Evolutionary conservation across 23 tunicate genomes (phyloP).

Genomic region (Corella eumyota): DNA sequence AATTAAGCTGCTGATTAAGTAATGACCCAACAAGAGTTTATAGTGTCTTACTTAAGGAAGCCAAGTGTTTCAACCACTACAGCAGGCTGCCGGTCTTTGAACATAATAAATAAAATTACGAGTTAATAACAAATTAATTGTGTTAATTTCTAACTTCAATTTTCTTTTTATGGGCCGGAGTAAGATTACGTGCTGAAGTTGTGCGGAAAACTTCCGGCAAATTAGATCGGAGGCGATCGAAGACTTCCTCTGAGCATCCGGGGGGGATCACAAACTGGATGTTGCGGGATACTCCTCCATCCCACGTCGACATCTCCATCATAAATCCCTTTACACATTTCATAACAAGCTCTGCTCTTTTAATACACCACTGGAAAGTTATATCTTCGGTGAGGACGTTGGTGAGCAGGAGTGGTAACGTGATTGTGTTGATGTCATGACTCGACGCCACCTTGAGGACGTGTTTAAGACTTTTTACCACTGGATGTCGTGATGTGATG

Average conservation of each 20-base stretch:
- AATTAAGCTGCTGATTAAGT: too few species aligned
- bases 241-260: conserved; percentile 63
- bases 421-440: conserved; percentile 49
- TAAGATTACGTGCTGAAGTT: conserved; percentile 66
- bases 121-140: too few species aligned
- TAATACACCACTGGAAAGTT: conserved; percentile 88
- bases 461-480: conserved; percentile 6
- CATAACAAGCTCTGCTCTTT: conserved; percentile 97
- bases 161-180: conserved; percentile 23
- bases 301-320: conserved; percentile 99
- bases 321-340: conserved; percentile 97
- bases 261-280: conserved; percentile 92
- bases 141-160: too few species aligned
- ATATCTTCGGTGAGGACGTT: conserved; percentile 71
- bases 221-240: conserved; percentile 47
- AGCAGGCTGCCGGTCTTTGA: too few species aligned
- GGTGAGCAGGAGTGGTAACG: conserved; percentile 68
- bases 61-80: too few species aligned
- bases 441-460: conserved; percentile 52
- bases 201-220: conserved; percentile 89
- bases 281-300: conserved; percentile 87
- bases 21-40: too few species aligned
- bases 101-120: too few species aligned
- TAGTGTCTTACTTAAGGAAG: too few species aligned
- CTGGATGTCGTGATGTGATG: conserved; percentile 88